Conservation (phyloP, 35 echinoderm and acorn worm genomes). For the Heliocidaris erythrogramma region DNA sequence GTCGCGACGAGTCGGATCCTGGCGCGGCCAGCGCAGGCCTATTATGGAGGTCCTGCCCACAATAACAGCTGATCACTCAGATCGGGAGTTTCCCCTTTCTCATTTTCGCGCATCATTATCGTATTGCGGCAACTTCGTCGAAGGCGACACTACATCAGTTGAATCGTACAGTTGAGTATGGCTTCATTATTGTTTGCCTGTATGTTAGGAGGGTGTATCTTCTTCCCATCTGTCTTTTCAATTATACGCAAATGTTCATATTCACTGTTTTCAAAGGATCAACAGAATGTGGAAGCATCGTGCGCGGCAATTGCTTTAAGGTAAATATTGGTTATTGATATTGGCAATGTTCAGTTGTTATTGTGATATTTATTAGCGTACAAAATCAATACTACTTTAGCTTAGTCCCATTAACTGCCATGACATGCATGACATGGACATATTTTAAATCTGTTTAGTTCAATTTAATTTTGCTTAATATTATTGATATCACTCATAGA, state of each 20-base stretch:
- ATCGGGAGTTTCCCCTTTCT: too few relatives aligned
- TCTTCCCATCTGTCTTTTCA: slow-evolving; percentile 1
- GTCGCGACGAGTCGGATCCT: too few relatives aligned
- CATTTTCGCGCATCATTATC: too few relatives aligned
- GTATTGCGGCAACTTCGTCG: not conserved
- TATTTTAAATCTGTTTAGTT: too few relatives aligned
- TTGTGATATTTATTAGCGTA: not conserved
- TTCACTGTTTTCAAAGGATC: not conserved
- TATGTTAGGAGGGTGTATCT: not conserved
- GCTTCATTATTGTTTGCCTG: not conserved
- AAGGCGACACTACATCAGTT: too few relatives aligned
- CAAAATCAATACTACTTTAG: too few relatives aligned
- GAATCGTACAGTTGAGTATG: too few relatives aligned
- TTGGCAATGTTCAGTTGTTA: not conserved
- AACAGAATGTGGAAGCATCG: not conserved
- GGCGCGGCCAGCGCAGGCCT: too few relatives aligned
- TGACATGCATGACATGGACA: too few relatives aligned
- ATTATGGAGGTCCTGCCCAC: too few relatives aligned
- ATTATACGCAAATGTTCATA: not conserved
- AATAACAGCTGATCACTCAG: not conserved
- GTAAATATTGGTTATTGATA: not conserved
- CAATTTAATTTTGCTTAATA: too few relatives aligned
- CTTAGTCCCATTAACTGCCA: not conserved
- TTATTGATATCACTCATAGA: too few relatives aligned
- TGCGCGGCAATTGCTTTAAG: not conserved